Evolutionary conservation across 2,797 vertebrate species (phyloP).

Genomic region (Neoniphon sammara): DNA sequence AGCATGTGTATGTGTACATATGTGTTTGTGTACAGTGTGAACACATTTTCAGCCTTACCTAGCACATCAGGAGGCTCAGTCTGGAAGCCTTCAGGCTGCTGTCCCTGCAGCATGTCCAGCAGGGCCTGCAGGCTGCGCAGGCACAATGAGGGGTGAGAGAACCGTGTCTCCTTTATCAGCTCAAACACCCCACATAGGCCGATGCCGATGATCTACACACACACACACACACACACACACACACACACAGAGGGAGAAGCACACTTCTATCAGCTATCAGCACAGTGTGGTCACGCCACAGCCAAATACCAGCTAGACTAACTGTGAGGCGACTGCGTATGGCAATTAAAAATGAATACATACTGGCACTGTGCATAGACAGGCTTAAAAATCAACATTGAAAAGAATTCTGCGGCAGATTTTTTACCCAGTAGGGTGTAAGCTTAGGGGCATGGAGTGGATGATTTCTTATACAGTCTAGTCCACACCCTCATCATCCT

Average conservation of each 20-base stretch:
- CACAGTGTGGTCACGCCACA: background rate
- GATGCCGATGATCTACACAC: constrained; percentile 88
- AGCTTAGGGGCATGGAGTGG: background rate
- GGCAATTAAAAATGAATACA: constrained; percentile 3
- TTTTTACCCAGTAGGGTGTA: background rate
- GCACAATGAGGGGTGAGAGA: constrained; percentile 97
- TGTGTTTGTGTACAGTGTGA: background rate
- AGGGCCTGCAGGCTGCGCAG: constrained; percentile 97
- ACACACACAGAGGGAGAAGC: background rate
- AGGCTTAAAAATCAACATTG: background rate
- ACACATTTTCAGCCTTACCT: constrained; percentile 80
- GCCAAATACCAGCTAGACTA: background rate
- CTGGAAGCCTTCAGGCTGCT: constrained; percentile 97
- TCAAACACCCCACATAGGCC: constrained; percentile 99
- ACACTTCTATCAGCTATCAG: constrained; percentile 29
- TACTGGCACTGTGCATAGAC: background rate
- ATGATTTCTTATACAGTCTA: constrained; percentile 11
- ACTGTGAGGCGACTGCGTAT: background rate
- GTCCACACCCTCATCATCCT: constrained; percentile 12
- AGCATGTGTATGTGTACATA: background rate
- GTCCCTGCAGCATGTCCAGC: constrained; percentile 97
- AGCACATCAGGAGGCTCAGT: constrained; percentile 97
- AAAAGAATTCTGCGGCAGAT: background rate
- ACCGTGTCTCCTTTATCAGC: constrained; percentile 97
- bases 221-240: constrained; percentile 10